A percentile compares a stretch with the other conserved stretches of the same genome.
These are phyloP conservation scores for Cottoperca gobio DNA, from an alignment of 2,797 vertebrate genomes.

Conservation along the genomic window DNA sequence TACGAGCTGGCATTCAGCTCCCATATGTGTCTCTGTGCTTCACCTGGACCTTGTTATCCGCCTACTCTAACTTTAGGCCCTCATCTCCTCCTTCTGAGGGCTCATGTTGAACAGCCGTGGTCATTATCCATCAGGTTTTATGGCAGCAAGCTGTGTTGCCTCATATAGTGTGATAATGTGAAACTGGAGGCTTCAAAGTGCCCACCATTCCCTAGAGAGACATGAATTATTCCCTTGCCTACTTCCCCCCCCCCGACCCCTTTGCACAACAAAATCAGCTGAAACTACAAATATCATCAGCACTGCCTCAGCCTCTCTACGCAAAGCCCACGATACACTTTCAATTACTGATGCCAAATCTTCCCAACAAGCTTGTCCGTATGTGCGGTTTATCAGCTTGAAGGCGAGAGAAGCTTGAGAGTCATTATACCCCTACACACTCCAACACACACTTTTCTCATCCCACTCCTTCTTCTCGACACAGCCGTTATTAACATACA, in stretches of 20 bases:
- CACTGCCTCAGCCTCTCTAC: constrained; percentile 44
- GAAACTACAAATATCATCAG: constrained; percentile 69
- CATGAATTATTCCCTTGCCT: constrained; percentile 74
- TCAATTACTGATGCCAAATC: constrained; percentile 74
- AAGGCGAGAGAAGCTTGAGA: constrained; percentile 63
- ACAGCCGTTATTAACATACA: constrained; percentile 37
- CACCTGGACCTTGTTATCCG: constrained; percentile 13
- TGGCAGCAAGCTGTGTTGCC: constrained; percentile 30
- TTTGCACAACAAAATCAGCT: constrained; percentile 57
- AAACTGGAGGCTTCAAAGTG: constrained; percentile 72
- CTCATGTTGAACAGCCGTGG: constrained; percentile 11
- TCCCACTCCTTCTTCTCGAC: constrained; percentile 53
- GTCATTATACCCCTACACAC: constrained; percentile 62
- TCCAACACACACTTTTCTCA: constrained; percentile 30
- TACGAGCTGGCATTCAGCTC: not conserved
- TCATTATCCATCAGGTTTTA: constrained; percentile 47
- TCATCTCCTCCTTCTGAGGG: constrained; percentile 28
- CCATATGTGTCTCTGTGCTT: constrained; percentile 4
- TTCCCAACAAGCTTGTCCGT: constrained; percentile 67
- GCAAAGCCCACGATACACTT: constrained; percentile 63
- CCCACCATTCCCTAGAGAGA: constrained; percentile 60
- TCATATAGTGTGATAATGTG: constrained; percentile 50
- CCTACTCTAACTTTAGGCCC: constrained; percentile 7
- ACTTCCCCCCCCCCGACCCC: constrained; percentile 29
- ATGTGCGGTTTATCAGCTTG: constrained; percentile 69